phyloP scores from a whole-genome alignment of 1,140 invertebrate genomes.

The Mycetomoellerius zeteki region DNA sequence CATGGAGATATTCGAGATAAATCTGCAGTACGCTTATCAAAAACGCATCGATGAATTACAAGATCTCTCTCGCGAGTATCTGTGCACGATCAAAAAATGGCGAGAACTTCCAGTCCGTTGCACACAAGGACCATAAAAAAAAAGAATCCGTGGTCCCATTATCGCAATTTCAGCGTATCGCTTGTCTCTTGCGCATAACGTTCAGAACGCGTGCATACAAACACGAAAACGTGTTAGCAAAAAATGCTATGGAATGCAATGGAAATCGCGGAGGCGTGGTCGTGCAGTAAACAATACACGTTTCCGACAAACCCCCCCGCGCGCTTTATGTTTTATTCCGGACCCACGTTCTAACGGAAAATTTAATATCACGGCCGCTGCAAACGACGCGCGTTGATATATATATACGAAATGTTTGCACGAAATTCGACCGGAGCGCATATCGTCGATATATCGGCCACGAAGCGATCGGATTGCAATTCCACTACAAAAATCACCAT shows the following conservation, averaged over 20 bases:
- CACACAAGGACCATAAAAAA: constrained; percentile 13
- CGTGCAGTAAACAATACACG: constrained; percentile 65
- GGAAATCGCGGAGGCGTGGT: constrained; percentile 60
- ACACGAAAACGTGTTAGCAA: constrained; percentile 30
- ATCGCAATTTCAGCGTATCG: constrained; percentile 47
- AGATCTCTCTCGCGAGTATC: constrained; percentile 1
- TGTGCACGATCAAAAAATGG: constrained; percentile 29
- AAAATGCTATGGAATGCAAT: constrained; percentile 48
- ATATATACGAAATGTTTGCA: constrained; percentile 63
- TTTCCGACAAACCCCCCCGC: constrained; percentile 41
- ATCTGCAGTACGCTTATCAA: background rate
- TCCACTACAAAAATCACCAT: constrained; percentile 12
- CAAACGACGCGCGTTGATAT: constrained; percentile 59
- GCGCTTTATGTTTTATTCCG: constrained; percentile 68
- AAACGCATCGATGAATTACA: constrained; percentile 14
- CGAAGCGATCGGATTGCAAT: constrained; percentile 35
- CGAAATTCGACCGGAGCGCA: constrained; percentile 61
- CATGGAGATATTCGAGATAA: constrained; percentile 8
- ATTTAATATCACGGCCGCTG: constrained; percentile 72
- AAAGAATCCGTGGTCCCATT: constrained; percentile 44
- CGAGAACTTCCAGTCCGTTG: background rate
- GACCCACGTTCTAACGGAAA: constrained; percentile 56
- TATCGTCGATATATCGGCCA: constrained; percentile 50
- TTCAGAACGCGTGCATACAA: background rate
- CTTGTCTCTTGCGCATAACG: constrained; percentile 9